These are phyloP conservation scores for Diceros bicornis DNA, from an alignment of 2,797 vertebrate species.

Conservation along the genomic window DNA sequence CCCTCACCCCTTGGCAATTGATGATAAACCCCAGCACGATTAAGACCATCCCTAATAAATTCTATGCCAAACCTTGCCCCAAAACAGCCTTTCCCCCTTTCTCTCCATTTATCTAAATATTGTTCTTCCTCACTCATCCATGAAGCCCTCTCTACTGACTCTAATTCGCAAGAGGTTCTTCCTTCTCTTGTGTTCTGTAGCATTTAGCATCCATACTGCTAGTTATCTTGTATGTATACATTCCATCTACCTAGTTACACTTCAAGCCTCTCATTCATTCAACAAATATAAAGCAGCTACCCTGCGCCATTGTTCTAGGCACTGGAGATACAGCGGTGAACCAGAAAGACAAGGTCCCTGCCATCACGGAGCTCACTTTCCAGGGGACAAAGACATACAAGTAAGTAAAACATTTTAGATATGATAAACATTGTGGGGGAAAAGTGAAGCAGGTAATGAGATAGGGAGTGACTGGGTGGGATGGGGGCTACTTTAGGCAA, in stretches of 20 bases:
- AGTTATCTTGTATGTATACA: neutral
- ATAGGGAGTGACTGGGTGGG: neutral
- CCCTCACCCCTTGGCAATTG: neutral
- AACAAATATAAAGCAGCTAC: constrained; percentile 56
- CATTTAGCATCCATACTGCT: neutral
- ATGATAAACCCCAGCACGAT: neutral
- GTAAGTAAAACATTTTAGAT: neutral
- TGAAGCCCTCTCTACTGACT: neutral
- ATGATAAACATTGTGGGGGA: neutral
- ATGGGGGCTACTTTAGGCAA: neutral
- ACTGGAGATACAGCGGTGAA: too few relatives aligned
- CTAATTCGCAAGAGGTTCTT: neutral
- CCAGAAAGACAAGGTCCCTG: constrained; percentile 11
- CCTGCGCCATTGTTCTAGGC: neutral
- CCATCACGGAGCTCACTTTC: neutral
- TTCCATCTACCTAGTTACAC: neutral
- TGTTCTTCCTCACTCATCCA: neutral
- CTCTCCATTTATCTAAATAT: neutral
- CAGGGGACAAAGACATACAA: neutral
- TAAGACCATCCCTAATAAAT: neutral
- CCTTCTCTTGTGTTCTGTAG: neutral
- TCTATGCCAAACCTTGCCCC: neutral
- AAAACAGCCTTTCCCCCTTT: constrained; percentile 18
- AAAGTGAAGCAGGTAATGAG: neutral
- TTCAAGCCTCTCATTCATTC: constrained; percentile 7